Conservation (phyloP, 2,797 vertebrate species). For the Acanthurus tractus region DNA sequence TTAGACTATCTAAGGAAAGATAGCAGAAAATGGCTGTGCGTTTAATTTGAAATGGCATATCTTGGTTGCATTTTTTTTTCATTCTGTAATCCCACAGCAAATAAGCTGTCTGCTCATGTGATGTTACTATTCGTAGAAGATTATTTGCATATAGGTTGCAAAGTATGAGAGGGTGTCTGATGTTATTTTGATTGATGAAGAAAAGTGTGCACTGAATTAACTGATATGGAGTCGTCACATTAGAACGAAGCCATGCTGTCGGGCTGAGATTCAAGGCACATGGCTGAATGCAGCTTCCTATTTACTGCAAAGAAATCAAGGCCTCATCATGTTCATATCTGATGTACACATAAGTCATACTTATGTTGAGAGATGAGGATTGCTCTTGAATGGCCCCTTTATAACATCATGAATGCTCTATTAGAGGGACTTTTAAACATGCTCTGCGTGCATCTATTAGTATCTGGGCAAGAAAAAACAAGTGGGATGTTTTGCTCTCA, state of each 20-base stretch:
- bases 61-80: slow-evolving; percentile 69
- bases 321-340: slow-evolving; percentile 52
- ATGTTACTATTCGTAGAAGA: slow-evolving; percentile 68
- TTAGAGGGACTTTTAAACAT: slow-evolving; percentile 48
- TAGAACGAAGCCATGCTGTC: slow-evolving; percentile 56
- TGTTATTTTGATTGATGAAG: slow-evolving; percentile 80
- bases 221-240: slow-evolving; percentile 68
- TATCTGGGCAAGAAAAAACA: slow-evolving; percentile 40
- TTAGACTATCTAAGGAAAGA: slow-evolving; percentile 78
- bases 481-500: slow-evolving; percentile 21
- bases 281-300: slow-evolving; percentile 52
- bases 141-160: slow-evolving; percentile 80
- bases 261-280: slow-evolving; percentile 62
- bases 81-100: slow-evolving; percentile 72
- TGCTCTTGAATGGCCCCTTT: slow-evolving; percentile 58
- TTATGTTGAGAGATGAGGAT: slow-evolving; percentile 55
- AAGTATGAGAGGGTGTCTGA: slow-evolving; percentile 69
- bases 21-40: slow-evolving; percentile 58
- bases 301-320: slow-evolving; percentile 64
- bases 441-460: slow-evolving; percentile 11
- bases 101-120: slow-evolving; percentile 67
- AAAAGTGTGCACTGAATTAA: slow-evolving; percentile 76
- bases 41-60: slow-evolving; percentile 84
- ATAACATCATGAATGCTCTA: slow-evolving; percentile 43
- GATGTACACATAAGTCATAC: slow-evolving; percentile 54